Evolutionary conservation across 2,113 vertebrate species (phyloP).

Genomic region (Sinocyclocheilus grahami): DNA sequence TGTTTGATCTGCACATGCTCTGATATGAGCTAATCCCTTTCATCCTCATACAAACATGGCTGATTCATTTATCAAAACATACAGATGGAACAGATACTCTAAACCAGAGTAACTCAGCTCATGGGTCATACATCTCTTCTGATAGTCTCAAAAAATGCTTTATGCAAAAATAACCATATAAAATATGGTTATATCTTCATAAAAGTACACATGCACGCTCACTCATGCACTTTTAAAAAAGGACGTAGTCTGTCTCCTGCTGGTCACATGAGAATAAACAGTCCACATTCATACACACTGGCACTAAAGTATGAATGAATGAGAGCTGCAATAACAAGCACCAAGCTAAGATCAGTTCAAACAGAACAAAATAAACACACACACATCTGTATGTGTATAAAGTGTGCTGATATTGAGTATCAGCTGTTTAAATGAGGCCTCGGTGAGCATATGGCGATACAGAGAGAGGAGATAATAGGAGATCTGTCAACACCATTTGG

Average conservation of each 20-base stretch:
- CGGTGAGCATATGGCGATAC: not conserved
- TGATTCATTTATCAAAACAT: not conserved
- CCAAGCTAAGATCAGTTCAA: not conserved
- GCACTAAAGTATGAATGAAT: not conserved
- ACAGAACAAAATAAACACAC: not conserved
- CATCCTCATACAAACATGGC: slow-evolving; percentile 8
- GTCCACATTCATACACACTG: not conserved
- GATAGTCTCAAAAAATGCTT: not conserved
- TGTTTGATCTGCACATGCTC: not conserved
- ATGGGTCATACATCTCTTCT: not conserved
- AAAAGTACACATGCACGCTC: not conserved
- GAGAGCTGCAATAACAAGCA: not conserved
- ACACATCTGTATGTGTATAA: not conserved
- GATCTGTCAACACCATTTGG: too few species aligned
- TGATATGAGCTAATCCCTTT: slow-evolving; percentile 21
- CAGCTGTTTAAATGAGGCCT: not conserved
- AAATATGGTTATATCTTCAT: not conserved
- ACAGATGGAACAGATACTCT: not conserved
- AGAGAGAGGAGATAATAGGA: not conserved
- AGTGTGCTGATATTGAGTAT: not conserved
- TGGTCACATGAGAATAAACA: slow-evolving; percentile 39
- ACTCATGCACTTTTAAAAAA: not conserved
- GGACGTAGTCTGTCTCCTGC: slow-evolving; percentile 56
- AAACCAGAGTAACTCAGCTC: not conserved
- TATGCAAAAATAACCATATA: not conserved